These are phyloP conservation scores for Thomomys bottae DNA, from an alignment of 2,113 vertebrate genomes.

Conservation along the genomic window DNA sequence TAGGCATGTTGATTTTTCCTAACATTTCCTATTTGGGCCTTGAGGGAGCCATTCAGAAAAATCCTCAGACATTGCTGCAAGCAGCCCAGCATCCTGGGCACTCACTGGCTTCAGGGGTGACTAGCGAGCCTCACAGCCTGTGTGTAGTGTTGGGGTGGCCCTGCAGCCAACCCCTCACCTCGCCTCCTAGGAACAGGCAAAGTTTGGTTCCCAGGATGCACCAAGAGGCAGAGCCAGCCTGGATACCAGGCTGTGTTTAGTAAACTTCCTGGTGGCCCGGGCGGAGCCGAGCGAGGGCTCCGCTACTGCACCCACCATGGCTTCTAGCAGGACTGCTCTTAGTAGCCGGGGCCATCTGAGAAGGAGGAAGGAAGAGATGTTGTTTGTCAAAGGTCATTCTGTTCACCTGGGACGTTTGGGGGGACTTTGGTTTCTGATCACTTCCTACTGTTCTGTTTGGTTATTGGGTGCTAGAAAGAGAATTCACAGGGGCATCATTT, in stretches of 20 bases:
- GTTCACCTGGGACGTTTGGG: neutral
- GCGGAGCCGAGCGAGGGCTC: neutral
- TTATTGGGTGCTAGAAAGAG: neutral
- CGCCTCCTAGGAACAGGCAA: neutral
- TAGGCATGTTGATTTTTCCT: too few relatives aligned
- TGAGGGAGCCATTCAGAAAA: neutral
- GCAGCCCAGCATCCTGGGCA: rapidly evolving
- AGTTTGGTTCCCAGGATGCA: neutral
- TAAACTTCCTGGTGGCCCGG: constrained; percentile 10
- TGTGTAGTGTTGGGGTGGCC: rapidly evolving
- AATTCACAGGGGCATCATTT: neutral
- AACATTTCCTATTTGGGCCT: neutral
- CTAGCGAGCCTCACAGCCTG: neutral
- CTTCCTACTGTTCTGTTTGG: neutral
- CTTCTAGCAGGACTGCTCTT: constrained; percentile 1
- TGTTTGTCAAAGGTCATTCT: constrained; percentile 71
- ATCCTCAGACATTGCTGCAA: neutral
- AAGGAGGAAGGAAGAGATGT: constrained; percentile 49
- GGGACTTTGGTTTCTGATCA: neutral
- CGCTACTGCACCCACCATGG: constrained; percentile 3
- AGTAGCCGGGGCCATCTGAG: neutral
- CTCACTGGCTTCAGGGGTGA: neutral
- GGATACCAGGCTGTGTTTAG: constrained; percentile 75
- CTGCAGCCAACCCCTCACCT: neutral
- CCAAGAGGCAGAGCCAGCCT: constrained; percentile 5